phyloP scores from a whole-genome alignment of 2,888 invertebrate species.

The Oxytorus armatus region DNA sequence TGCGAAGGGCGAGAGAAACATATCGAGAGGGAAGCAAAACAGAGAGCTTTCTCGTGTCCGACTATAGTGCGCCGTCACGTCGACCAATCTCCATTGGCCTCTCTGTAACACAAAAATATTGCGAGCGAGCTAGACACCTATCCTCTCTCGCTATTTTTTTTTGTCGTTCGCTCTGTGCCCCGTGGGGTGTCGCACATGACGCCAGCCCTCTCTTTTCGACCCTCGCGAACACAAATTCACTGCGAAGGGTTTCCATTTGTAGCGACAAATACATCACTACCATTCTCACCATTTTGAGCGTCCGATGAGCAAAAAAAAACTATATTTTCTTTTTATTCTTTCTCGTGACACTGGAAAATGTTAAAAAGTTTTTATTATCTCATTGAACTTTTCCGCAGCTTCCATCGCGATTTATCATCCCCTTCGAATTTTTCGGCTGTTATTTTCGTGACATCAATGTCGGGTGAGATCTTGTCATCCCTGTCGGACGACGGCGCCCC shows the following conservation, averaged over 20 bases:
- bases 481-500: slow-evolving; percentile 53
- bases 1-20: slow-evolving; percentile 25
- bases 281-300: slow-evolving; percentile 53
- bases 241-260: slow-evolving; percentile 59
- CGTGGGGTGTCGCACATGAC: slow-evolving; percentile 54
- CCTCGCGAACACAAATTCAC: slow-evolving; percentile 58
- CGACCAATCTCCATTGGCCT: slow-evolving; percentile 76
- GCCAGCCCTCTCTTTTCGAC: slow-evolving; percentile 49
- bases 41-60: slow-evolving; percentile 83
- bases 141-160: slow-evolving; percentile 23
- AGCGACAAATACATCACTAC: slow-evolving; percentile 28
- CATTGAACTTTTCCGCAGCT: slow-evolving; percentile 41
- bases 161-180: slow-evolving; percentile 35
- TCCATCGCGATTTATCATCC: slow-evolving; percentile 32
- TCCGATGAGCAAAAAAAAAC: slow-evolving; percentile 42
- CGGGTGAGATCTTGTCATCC: slow-evolving; percentile 26
- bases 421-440: slow-evolving; percentile 9
- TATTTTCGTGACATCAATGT: slow-evolving; percentile 30
- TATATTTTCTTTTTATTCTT: slow-evolving; percentile 19
- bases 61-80: slow-evolving; percentile 73
- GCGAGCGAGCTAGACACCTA: slow-evolving; percentile 29
- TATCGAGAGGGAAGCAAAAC: slow-evolving; percentile 71
- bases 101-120: slow-evolving; percentile 52
- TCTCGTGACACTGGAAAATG: slow-evolving; percentile 15
- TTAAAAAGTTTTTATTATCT: slow-evolving; percentile 43